These are phyloP conservation scores for Leptopilina drosophilae DNA, from an alignment of 2,888 invertebrate genomes.

Conservation along the genomic window DNA sequence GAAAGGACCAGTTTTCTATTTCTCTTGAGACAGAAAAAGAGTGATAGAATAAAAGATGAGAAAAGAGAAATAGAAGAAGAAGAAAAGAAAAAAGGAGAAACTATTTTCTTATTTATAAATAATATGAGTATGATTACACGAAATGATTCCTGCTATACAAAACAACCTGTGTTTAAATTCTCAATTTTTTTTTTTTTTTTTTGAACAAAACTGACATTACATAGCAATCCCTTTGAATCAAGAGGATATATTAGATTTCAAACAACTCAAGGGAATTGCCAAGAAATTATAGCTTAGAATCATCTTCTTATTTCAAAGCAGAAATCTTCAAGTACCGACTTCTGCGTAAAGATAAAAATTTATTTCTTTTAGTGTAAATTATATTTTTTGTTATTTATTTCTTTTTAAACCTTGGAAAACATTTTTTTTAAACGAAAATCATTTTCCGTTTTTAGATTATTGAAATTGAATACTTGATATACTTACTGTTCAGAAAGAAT, in stretches of 20 bases:
- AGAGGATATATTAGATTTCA: conserved; percentile 18
- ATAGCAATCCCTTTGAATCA: conserved; percentile 14
- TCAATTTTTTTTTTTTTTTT: not conserved
- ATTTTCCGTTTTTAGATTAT: conserved; percentile 8
- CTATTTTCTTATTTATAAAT: not conserved
- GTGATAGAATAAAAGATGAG: too few species aligned
- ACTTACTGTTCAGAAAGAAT: too few species aligned
- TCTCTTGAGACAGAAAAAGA: not conserved
- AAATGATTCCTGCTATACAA: not conserved
- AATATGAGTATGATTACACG: conserved; percentile 5
- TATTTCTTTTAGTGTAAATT: not conserved
- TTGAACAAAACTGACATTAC: not conserved
- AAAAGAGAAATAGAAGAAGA: too few species aligned
- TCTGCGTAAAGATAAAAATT: conserved; percentile 18
- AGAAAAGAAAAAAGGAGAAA: not conserved
- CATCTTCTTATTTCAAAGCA: not conserved
- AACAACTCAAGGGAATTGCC: conserved; percentile 17
- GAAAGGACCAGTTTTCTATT: conserved; percentile 14
- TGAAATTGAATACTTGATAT: too few species aligned
- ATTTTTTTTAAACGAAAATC: not conserved
- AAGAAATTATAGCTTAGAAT: conserved; percentile 28
- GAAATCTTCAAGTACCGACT: conserved; percentile 1
- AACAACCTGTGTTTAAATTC: conserved; percentile 22
- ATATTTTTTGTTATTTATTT: too few species aligned
- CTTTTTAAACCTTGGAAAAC: too few species aligned